Evolutionary conservation across 1,140 invertebrate genomes (phyloP), one percentile per base, ranked within the genome.

Genomic region (Dendrolimus punctatus): DNA sequence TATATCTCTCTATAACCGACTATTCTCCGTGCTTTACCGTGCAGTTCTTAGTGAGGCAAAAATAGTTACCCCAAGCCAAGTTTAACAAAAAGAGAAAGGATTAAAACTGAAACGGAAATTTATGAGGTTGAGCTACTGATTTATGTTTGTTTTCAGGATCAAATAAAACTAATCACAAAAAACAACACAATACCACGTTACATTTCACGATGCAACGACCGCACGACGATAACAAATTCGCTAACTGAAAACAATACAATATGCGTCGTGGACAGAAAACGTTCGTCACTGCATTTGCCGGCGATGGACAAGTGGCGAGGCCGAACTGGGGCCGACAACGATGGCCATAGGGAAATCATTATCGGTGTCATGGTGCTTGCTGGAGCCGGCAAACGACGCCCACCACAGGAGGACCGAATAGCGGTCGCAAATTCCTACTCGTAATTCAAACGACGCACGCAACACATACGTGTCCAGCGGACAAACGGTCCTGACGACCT

Each of bases 341-440:
- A 58, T 64, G 64, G 64, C 76, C 76, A 73, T 71, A 74, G 74
- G 74, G 78, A 76, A 62, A 58, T 51, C 56, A 58, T 59, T 77
- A 82, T 83, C 68, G 73, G 76, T 83, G 80, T 78, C 82, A 80
- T 66, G 59, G 66, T 68, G 67, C 64, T 66, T 65, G 64, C 55
- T 65, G 72, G 62, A 62, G 56, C 61, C 55, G 44, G 69, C 54
- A 50, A 55, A 46, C 58, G 55, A 43, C 59, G 65, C 62, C 57
- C 59, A 55, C 45, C 59, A 61, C 64, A 57, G 59, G 71, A 68
- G 75, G 76, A 72, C 79, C 76, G 71, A 79, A 80, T 84, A 85
- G 82, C 82, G 82, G 82, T 80, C 76, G 72, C 80, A 55, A 83
- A 85, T 85, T 83, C 82, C 82, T 76, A 71, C 77, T 82, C 82